A percentile compares a stretch with the other conserved stretches of the same genome.
phyloP scores from a whole-genome alignment of 2,797 vertebrate genomes.

The Coendou prehensilis region DNA sequence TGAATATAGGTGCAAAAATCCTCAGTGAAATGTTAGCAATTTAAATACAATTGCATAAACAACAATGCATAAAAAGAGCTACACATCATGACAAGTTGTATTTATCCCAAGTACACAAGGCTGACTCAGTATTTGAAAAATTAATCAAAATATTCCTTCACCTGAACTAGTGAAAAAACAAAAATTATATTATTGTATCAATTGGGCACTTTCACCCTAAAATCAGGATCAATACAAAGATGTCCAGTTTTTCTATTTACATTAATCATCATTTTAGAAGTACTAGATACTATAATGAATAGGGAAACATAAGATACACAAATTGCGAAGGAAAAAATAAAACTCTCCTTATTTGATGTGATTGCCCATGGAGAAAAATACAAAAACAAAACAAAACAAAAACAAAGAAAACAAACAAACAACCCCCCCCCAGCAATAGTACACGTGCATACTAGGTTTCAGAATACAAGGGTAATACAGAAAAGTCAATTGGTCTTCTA shows the following conservation, averaged over 20 bases:
- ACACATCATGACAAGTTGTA: neutral
- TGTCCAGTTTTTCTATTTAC: neutral
- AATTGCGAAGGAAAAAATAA: neutral
- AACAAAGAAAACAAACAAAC: neutral
- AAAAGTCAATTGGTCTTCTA: neutral
- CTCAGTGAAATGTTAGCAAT: neutral
- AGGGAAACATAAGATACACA: neutral
- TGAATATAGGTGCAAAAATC: constrained; percentile 1
- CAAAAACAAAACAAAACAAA: neutral
- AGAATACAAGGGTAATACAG: neutral
- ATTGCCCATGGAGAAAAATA: neutral
- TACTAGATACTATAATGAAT: neutral
- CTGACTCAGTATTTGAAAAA: neutral
- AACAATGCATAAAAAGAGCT: neutral
- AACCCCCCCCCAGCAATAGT: neutral
- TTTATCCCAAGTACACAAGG: neutral
- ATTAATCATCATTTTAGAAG: neutral
- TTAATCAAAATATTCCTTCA: neutral
- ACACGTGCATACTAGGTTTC: neutral
- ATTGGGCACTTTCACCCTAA: neutral
- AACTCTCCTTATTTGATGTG: neutral
- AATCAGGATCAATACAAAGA: neutral
- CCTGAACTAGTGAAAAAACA: neutral
- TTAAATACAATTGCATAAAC: neutral
- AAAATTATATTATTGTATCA: neutral